Evolutionary conservation across 1,140 invertebrate genomes (phyloP).

Genomic region (Euura lappo): DNA sequence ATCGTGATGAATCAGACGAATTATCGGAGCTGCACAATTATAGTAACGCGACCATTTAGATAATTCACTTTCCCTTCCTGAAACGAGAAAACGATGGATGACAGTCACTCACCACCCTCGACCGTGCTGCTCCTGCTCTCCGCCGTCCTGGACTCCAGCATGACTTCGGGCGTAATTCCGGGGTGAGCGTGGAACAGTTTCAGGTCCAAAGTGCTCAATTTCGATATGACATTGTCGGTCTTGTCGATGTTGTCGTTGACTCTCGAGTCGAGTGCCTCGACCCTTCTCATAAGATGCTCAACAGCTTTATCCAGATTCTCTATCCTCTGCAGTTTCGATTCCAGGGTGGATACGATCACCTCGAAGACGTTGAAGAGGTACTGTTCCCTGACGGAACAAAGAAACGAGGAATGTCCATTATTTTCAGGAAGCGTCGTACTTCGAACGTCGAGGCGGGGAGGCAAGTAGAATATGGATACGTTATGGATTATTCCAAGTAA

Average conservation of each 20-base stretch:
- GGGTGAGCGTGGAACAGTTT: constrained; percentile 69
- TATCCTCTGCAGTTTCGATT: constrained; percentile 84
- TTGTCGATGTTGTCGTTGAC: constrained; percentile 84
- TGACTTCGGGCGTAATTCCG: constrained; percentile 39
- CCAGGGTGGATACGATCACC: constrained; percentile 84
- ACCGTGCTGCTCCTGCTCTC: constrained; percentile 41
- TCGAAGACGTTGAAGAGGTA: constrained; percentile 89
- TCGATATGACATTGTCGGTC: constrained; percentile 79
- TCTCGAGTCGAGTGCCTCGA: constrained; percentile 79
- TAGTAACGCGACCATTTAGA: constrained; percentile 8
- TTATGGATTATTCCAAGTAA: too few relatives aligned
- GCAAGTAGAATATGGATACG: too few relatives aligned
- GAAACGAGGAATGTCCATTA: constrained; percentile 9
- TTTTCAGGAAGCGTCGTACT: background rate
- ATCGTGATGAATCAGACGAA: constrained; percentile 48
- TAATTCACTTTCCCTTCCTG: background rate
- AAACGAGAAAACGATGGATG: background rate
- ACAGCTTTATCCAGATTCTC: constrained; percentile 87
- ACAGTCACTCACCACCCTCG: constrained; percentile 29
- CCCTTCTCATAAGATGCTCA: constrained; percentile 81
- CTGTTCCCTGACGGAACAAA: constrained; percentile 76
- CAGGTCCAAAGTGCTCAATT: constrained; percentile 73
- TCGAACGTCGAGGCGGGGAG: too few relatives aligned
- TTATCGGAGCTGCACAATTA: constrained; percentile 42
- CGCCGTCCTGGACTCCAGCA: constrained; percentile 34